Conservation (phyloP, 2,888 invertebrate species). For the Drosophila setosimentum region DNA sequence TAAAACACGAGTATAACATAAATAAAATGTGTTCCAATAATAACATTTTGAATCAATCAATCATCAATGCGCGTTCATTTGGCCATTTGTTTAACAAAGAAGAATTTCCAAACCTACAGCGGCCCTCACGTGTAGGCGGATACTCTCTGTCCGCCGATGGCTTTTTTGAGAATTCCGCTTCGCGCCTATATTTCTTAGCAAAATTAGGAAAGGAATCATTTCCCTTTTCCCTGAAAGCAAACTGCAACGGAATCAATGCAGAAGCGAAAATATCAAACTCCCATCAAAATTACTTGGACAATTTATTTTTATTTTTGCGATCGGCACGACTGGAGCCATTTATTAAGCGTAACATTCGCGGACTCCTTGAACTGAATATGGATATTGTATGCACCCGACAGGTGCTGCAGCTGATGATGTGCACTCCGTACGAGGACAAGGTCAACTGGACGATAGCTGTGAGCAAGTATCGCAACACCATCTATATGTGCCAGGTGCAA, state of each 20-base stretch:
- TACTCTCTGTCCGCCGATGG: constrained; percentile 50
- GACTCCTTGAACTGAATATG: background rate
- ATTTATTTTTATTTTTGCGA: constrained; percentile 48
- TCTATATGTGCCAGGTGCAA: constrained; percentile 44
- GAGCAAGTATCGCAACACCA: constrained; percentile 54
- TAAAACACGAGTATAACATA: no score
- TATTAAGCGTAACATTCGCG: background rate
- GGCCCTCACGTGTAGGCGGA: constrained; percentile 39
- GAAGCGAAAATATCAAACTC: background rate
- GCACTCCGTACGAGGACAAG: constrained; percentile 50
- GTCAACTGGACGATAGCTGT: constrained; percentile 49
- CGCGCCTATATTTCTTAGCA: constrained; percentile 23
- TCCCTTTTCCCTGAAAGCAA: constrained; percentile 18
- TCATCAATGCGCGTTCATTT: constrained; percentile 20
- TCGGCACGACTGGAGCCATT: background rate
- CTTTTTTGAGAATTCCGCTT: constrained; percentile 25
- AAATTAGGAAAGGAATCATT: background rate
- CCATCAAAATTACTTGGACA: constrained; percentile 36
- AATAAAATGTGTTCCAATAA: constrained; percentile 25
- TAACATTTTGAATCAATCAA: constrained; percentile 2
- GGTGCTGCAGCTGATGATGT: constrained; percentile 53
- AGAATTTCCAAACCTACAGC: constrained; percentile 33
- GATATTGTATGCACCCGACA: constrained; percentile 60
- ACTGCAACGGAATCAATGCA: no score
- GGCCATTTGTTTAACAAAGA: background rate